Base-by-base conservation (phyloP, 2,113 vertebrate species). In the Tichodroma muraria region DNA sequence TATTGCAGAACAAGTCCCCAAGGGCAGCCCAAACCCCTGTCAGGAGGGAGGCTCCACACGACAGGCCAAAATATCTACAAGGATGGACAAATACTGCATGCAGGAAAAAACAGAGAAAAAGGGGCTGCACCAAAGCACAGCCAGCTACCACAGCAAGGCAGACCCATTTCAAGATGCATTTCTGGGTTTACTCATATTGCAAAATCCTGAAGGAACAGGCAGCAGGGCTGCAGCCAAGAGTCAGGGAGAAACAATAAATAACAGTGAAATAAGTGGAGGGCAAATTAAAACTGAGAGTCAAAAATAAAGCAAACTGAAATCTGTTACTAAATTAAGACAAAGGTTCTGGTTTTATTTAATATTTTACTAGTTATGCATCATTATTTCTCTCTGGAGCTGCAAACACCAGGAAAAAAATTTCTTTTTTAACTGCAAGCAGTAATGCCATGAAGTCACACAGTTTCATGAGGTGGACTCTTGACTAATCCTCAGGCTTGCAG, bases 371-470 rank as follows among this genome's bases (percentile, higher is more conserved):
- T 10, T 86, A 70, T 63, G 10, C 35, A 8, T 42, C 24, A 37
- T 31, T 40, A 18, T 64, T 85, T 56, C 63, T 57, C 57, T 69
- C 45, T 25, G 28, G 83, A 80, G 54, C 49, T 31, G 12, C 25
- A 2, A 57, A 25, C 11, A 20, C 3, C 24, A n/a, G 13, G 28
- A 40, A 54, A 68, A n/a, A 10, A 20, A 1, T 1, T 1, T 8
- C 2, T 25, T 64, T 63, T 53, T 42, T 11, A 92, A 33, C 23
- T 13, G 83, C 63, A 73, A 81, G 52, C 30, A 75, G 10, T 21
- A 15, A 13, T 21, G 30, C 13, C 14, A 4, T 19, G n/a, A 27
- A 69, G 35, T 50, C 45, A 27, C 50, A 11, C 1, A 28, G 60
- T 52, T 37, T 33, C 24, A 21, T 7, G 40, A 57, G 37, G 20